phyloP scores from a whole-genome alignment of 2,888 invertebrate species.

The Anthrax anthrax region DNA sequence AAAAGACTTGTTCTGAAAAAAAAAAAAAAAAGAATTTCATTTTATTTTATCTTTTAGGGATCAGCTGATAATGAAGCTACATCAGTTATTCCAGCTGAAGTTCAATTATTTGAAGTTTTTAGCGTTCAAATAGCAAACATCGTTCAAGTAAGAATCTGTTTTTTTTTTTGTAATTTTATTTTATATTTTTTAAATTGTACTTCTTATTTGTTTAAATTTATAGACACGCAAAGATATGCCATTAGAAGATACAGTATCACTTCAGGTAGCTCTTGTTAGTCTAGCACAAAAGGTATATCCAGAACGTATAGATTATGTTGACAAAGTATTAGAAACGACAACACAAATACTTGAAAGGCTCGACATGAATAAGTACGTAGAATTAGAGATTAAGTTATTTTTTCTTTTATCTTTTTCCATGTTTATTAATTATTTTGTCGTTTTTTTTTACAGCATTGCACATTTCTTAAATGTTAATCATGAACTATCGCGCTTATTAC shows the following conservation, averaged over 20 bases:
- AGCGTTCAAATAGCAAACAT: conserved; percentile 94
- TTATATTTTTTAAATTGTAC: not conserved
- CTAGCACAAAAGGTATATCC: conserved; percentile 95
- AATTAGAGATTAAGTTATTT: not conserved
- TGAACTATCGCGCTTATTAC: conserved; percentile 82
- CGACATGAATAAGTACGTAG: conserved; percentile 57
- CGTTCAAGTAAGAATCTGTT: conserved; percentile 50
- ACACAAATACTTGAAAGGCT: conserved; percentile 81
- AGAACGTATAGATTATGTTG: conserved; percentile 85
- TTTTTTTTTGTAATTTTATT: not conserved
- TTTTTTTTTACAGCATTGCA: conserved; percentile 22
- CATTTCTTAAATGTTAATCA: conserved; percentile 58
- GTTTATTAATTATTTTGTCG: too few relatives aligned
- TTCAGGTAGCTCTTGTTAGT: conserved; percentile 89
- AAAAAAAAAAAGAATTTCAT: too few relatives aligned
- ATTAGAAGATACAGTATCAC: conserved; percentile 84
- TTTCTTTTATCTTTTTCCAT: not conserved
- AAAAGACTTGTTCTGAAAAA: too few relatives aligned
- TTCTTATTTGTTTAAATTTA: too few relatives aligned
- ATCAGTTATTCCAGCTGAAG: conserved; percentile 63
- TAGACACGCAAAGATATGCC: conserved; percentile 90
- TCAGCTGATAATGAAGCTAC: conserved; percentile 34
- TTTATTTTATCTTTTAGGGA: too few relatives aligned
- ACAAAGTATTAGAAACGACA: conserved; percentile 84
- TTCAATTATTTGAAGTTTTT: conserved; percentile 94